Conservation (phyloP, 64 coral and sea anemone species). For the Montipora foliosa region DNA sequence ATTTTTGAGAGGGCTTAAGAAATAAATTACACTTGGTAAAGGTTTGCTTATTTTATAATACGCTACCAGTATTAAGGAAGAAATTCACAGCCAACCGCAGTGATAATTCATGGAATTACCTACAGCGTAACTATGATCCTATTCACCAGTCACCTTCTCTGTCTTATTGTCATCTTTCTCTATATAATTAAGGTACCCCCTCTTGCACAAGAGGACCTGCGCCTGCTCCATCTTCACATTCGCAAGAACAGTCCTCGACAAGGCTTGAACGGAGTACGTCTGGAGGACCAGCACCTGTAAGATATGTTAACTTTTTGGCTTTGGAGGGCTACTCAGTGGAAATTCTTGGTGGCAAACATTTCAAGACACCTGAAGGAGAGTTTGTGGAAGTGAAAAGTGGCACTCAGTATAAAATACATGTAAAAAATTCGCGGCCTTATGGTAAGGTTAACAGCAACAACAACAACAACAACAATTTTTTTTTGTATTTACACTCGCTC, state of each 20-base stretch:
- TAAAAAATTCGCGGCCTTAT: conserved; percentile 29
- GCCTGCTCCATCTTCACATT: background rate
- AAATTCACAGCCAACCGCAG: too few species aligned
- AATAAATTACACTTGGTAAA: too few species aligned
- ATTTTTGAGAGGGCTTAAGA: too few species aligned
- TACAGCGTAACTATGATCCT: background rate
- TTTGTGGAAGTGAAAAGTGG: conserved; percentile 59
- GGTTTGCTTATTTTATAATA: too few species aligned
- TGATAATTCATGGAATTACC: too few species aligned
- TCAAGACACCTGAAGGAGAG: conserved; percentile 38
- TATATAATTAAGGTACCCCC: background rate
- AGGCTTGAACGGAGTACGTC: background rate
- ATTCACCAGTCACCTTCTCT: background rate
- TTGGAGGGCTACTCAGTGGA: conserved; percentile 41
- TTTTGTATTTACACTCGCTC: too few species aligned
- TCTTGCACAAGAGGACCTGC: background rate
- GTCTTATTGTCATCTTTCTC: background rate
- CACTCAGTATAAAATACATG: conserved; percentile 53
- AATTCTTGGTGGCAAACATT: conserved; percentile 61
- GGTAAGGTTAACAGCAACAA: background rate
- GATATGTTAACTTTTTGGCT: conserved; percentile 33
- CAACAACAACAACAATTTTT: too few species aligned
- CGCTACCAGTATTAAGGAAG: too few species aligned
- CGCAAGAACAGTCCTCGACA: background rate
- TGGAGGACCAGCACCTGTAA: background rate